Conservation (phyloP, 2,888 invertebrate species). For the Labia minor region DNA sequence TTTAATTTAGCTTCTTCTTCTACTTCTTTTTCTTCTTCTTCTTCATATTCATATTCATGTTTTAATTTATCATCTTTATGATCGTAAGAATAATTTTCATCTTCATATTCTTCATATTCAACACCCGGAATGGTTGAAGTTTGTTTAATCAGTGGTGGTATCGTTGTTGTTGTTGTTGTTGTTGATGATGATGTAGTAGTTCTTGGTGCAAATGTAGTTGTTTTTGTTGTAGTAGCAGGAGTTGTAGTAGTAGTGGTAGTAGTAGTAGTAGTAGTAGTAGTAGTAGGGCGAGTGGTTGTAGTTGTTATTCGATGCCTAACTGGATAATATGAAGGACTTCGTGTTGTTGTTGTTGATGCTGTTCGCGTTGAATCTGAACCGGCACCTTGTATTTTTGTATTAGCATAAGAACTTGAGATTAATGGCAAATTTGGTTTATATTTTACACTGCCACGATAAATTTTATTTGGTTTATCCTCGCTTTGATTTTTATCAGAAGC, state of each 20-base stretch:
- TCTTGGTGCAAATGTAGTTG: conserved; percentile 32
- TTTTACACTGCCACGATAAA: not conserved
- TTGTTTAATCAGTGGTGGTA: conserved; percentile 27
- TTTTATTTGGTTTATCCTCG: not conserved
- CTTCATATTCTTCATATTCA: conserved; percentile 22
- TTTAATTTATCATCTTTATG: not conserved
- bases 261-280: conserved; percentile 21
- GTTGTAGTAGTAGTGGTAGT: conserved; percentile 23
- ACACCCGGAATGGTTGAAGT: not conserved
- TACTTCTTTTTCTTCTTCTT: conserved; percentile 26
- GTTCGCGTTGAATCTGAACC: conserved; percentile 21
- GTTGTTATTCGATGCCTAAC: conserved; percentile 22
- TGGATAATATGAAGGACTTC: conserved; percentile 27
- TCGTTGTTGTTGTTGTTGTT: conserved; percentile 29
- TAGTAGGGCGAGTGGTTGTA: not conserved
- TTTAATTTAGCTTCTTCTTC: conserved; percentile 35
- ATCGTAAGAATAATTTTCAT: conserved; percentile 18
- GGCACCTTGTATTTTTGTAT: conserved; percentile 55
- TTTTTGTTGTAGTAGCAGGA: conserved; percentile 23
- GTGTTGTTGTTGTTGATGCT: conserved; percentile 22
- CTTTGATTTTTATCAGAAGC: not conserved
- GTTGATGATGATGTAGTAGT: conserved; percentile 35
- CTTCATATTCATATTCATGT: conserved; percentile 19
- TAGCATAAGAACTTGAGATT: conserved; percentile 60
- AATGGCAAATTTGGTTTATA: conserved; percentile 46